phyloP scores from a whole-genome alignment of 1,140 invertebrate genomes.

The Cryptotermes secundus region DNA sequence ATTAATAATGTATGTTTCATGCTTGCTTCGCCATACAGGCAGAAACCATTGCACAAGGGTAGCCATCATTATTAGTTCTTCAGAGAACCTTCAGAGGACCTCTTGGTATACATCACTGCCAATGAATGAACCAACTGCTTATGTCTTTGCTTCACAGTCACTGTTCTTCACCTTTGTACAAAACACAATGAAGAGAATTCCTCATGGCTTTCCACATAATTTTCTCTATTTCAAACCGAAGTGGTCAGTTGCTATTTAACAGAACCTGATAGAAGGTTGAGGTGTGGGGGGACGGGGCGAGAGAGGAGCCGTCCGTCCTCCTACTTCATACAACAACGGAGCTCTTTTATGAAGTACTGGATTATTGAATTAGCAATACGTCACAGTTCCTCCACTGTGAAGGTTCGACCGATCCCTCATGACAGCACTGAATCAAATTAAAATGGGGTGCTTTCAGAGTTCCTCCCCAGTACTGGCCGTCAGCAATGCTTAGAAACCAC shows the following conservation, averaged over 20 bases:
- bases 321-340: not conserved
- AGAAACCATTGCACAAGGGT: too few relatives aligned
- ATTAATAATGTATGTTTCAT: too few relatives aligned
- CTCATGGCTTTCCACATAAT: too few relatives aligned
- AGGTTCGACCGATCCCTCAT: slow-evolving; percentile 17
- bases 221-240: not conserved
- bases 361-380: slow-evolving; percentile 14
- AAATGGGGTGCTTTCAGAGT: slow-evolving; percentile 17
- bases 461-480: slow-evolving; percentile 6
- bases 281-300: not conserved
- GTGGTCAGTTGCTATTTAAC: not conserved
- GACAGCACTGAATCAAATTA: slow-evolving; percentile 28
- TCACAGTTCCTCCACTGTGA: slow-evolving; percentile 10
- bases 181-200: too few relatives aligned
- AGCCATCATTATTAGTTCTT: too few relatives aligned
- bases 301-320: not conserved
- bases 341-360: slow-evolving; percentile 9
- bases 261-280: not conserved
- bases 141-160: too few relatives aligned
- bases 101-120: too few relatives aligned
- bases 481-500: slow-evolving; percentile 24
- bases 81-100: too few relatives aligned
- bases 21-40: too few relatives aligned
- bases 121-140: too few relatives aligned
- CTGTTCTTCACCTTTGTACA: too few relatives aligned